Evolutionary conservation across 30 jellyfish, hydroid and myxozoan species (phyloP).

Genomic region (Pelagia noctiluca): DNA sequence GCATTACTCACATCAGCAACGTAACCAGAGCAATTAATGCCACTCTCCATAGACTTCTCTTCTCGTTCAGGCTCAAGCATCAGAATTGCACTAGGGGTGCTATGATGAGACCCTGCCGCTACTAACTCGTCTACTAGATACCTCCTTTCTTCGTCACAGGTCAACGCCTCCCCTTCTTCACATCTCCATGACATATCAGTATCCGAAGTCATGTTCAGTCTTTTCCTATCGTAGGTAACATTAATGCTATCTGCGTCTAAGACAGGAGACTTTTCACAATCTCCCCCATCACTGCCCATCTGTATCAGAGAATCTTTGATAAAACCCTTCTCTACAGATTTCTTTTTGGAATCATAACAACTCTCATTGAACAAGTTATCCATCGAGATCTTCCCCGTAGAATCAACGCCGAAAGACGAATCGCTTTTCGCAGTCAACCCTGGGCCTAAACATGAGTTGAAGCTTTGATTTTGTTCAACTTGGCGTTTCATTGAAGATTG

Average conservation of each 20-base stretch:
- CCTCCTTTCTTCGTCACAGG: neutral
- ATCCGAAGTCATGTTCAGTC: neutral
- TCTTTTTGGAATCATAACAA: constrained; percentile 20
- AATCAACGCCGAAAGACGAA: constrained; percentile 1
- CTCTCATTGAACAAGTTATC: constrained; percentile 25
- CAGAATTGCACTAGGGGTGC: no score
- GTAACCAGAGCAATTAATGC: no score
- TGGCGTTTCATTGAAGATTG: no score
- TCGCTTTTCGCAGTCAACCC: constrained; percentile 4
- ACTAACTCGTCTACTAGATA: no score
- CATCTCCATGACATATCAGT: neutral
- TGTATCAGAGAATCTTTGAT: neutral
- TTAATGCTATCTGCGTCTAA: neutral
- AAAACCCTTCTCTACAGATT: neutral
- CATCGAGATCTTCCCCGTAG: constrained; percentile 25
- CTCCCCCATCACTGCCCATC: neutral
- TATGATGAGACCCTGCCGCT: no score
- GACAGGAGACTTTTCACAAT: neutral
- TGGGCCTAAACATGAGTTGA: no score
- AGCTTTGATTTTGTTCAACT: no score
- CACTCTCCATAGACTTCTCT: no score
- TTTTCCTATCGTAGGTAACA: neutral
- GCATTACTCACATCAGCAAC: no score
- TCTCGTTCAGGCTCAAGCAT: no score
- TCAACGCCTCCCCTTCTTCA: neutral